These are phyloP conservation scores for Etia nguti DNA, from an alignment of 2,113 vertebrate genomes.

Conservation along the genomic window DNA sequence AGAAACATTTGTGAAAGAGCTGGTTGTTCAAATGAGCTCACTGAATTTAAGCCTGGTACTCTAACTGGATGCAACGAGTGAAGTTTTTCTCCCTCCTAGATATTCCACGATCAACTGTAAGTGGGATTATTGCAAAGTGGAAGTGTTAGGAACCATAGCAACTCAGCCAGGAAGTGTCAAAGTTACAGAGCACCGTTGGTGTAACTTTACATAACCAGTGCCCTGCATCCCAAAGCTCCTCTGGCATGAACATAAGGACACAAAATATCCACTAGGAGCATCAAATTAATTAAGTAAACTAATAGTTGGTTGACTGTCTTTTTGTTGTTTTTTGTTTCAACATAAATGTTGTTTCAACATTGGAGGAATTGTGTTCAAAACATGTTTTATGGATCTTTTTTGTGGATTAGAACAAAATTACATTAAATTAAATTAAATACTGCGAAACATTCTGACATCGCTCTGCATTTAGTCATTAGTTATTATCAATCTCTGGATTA, in stretches of 20 bases:
- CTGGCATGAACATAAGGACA: too few relatives aligned
- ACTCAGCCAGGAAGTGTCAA: too few relatives aligned
- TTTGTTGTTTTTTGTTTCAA: fast-evolving
- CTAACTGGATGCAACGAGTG: not conserved
- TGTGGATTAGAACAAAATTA: not conserved
- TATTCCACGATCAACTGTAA: not conserved
- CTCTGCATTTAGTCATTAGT: not conserved
- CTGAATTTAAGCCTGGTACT: not conserved
- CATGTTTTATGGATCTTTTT: not conserved
- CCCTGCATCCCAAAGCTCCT: too few relatives aligned
- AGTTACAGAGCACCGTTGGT: too few relatives aligned
- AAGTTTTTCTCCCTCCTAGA: not conserved
- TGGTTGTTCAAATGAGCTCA: fast-evolving
- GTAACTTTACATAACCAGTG: too few relatives aligned
- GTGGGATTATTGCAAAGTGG: not conserved
- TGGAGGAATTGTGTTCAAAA: not conserved
- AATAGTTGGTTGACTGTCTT: not conserved
- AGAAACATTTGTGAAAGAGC: not conserved
- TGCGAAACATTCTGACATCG: not conserved
- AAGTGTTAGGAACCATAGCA: not conserved
- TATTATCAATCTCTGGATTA: not conserved
- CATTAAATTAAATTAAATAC: not conserved
- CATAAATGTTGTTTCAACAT: not conserved
- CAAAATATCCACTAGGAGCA: too few relatives aligned
- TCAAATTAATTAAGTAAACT: too few relatives aligned